A percentile compares a stretch with the other conserved stretches of the same genome.
These are phyloP conservation scores for Mesorhabditis spiculigera DNA, from an alignment of 2,888 invertebrate species.

Conservation along the genomic window DNA sequence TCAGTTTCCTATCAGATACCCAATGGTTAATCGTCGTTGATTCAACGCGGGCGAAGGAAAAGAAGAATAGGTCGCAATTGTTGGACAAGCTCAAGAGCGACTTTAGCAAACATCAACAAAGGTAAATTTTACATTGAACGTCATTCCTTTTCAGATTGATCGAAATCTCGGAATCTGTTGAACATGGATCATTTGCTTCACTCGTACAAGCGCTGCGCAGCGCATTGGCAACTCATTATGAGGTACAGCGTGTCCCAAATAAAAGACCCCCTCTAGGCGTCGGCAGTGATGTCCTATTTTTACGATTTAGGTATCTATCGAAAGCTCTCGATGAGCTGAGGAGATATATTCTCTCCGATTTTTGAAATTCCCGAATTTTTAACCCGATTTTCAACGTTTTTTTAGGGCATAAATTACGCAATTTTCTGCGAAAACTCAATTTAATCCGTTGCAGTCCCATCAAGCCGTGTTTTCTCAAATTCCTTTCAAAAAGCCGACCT, in stretches of 20 bases:
- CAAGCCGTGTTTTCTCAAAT: too few relatives aligned
- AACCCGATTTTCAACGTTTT: too few relatives aligned
- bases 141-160: conserved; percentile 20
- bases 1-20: conserved; percentile 13
- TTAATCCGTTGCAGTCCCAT: too few relatives aligned
- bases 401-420: too few relatives aligned
- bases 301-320: too few relatives aligned
- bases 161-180: conserved; percentile 36
- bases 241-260: conserved; percentile 19
- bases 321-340: background rate
- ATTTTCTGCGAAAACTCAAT: too few relatives aligned
- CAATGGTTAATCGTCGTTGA: conserved; percentile 56
- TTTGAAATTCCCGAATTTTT: too few relatives aligned
- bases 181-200: conserved; percentile 30
- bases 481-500: too few relatives aligned
- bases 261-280: conserved; percentile 20
- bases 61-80: conserved; percentile 41
- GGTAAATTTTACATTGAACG: background rate
- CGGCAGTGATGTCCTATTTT: conserved; percentile 7
- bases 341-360: too few relatives aligned
- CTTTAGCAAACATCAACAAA: conserved; percentile 33
- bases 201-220: conserved; percentile 28
- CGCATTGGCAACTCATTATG: conserved; percentile 27
- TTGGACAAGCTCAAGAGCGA: conserved; percentile 50
- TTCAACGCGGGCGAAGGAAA: conserved; percentile 45